Base-by-base conservation (phyloP, 2,888 invertebrate genomes). In the Epicampocera succincta region DNA sequence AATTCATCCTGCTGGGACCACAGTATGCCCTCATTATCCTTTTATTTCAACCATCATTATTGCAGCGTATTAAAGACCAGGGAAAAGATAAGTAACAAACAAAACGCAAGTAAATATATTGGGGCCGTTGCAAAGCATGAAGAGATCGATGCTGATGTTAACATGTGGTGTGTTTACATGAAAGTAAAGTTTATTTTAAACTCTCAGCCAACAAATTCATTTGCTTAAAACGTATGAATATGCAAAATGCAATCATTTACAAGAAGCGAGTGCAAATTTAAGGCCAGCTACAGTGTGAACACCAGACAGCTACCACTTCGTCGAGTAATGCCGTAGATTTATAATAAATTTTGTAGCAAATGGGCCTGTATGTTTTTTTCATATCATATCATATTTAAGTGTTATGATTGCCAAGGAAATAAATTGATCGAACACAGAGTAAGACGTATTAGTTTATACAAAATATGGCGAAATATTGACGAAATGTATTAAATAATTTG, bases 141-240 rank as follows among this genome's bases (percentile, higher is more conserved):
- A 25, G 33, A 50, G 52, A 71, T 75, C 29, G 40, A 56, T 54
- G 54, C 13, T 44, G 21, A 42, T 78, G 71, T 82, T 82, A 75
- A 78, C 82, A 74, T 78, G 82, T 40, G 82, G 82, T 56, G 69
- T 78, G 82, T 82, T 82, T 66, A 78, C 82, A 82, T 54, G 48
- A 74, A 71, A 48, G 48, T 46, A 29, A 74, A 74, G 61, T 52
- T 74, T 66, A 82, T 54, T 42, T 66, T 25, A 21, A 75, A 69
- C 13, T 56, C 19, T 5, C 17, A 15, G 12, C 15, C 21, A 61
- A 21, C 2, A 60, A 68, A 73, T n/a, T 50, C 21, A 38, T 56
- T 46, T 56, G 29, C 17, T 48, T 52, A 19, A 12, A n/a, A 15
- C 21, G 40, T 15, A 19, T 33, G 17, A 29, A 63, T 17, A 5